A percentile compares a stretch with the other conserved stretches of the same genome.
Evolutionary conservation across 1,140 invertebrate genomes (phyloP).

Genomic region (Spodoptera frugiperda): DNA sequence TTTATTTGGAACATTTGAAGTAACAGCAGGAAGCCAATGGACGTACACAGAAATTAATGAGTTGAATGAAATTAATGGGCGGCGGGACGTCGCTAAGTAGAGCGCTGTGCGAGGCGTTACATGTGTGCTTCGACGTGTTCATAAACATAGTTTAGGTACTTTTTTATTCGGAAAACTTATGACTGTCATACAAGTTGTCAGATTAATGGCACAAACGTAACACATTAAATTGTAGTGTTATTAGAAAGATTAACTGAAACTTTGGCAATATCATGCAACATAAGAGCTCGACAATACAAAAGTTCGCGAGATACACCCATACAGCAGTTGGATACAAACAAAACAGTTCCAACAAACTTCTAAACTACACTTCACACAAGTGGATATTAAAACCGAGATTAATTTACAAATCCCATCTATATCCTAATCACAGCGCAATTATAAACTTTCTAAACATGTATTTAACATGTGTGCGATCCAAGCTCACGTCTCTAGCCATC

Average conservation of each 20-base stretch:
- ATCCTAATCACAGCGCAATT: slow-evolving; percentile 19
- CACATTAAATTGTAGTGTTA: background rate
- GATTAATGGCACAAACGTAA: background rate
- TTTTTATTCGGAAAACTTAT: background rate
- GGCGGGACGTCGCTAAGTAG: slow-evolving; percentile 5
- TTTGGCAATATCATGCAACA: background rate
- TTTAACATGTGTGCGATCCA: slow-evolving; percentile 3
- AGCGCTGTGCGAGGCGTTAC: background rate
- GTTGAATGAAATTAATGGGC: slow-evolving; percentile 42
- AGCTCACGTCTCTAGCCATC: background rate
- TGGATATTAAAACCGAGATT: slow-evolving; percentile 32
- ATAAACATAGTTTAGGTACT: background rate
- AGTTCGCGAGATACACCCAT: background rate
- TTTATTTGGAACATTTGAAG: slow-evolving; percentile 28
- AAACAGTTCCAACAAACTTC: slow-evolving; percentile 13
- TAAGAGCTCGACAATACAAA: background rate
- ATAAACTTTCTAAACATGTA: slow-evolving; percentile 23
- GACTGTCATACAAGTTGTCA: too few relatives aligned
- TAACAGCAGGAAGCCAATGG: slow-evolving; percentile 42
- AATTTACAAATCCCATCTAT: slow-evolving; percentile 26
- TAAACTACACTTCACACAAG: slow-evolving; percentile 22
- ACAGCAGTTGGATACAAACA: slow-evolving; percentile 8
- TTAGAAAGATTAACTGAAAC: background rate
- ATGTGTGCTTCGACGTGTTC: slow-evolving; percentile 4
- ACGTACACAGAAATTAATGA: slow-evolving; percentile 32